Base-by-base conservation (phyloP, 1,140 invertebrate genomes). In the Ditylenchus dipsaci region DNA sequence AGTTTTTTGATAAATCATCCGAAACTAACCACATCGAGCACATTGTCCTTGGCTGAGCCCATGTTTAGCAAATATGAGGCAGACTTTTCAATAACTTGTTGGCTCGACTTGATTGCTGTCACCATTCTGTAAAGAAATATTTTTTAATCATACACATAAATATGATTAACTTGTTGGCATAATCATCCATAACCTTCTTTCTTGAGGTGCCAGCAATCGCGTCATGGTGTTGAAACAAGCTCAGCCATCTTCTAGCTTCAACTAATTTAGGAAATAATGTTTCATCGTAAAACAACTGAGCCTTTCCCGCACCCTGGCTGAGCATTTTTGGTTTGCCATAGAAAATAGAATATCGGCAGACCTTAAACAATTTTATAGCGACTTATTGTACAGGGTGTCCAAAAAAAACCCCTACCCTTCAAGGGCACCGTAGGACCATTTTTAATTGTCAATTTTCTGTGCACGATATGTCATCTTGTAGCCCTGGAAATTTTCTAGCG, bases 151-250 rank as follows among this genome's bases (percentile, higher is more conserved):
- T 58, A 75, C 27, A 27, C 23, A 21, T 13, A n/a, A 56, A 17
- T 71, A 70, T 26, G 26, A 85, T 84, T 85, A 76, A 88, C 86
- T 89, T 94, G 65, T 89, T 86, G 38, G 91, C 92, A 85, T 97
- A 98, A 84, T 99, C 95, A 23, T 88, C 83, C 0, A 95, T 89
- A 26, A 99, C 95, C 77, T 90, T 88, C 76, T 92, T 90, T 80
- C 90, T 90, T 0, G 91, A 88, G 0, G 95, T 99, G 57, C 95
- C 95, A 13, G 43, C 43, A n/a, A 45, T 89, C 26, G 91, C 95
- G 85, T 98, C 95, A 84, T 99, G 95, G 85, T 99, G 95, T 84
- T 97, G 93, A 86, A 97, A 97, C 58, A 98, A 84, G 0, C 89
- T 88, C 13, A 96, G 87, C 78, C 88, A 87, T 68, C 90, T 85